Evolutionary conservation across 1,140 invertebrate genomes (phyloP).

Genomic region (Drosophila littoralis): DNA sequence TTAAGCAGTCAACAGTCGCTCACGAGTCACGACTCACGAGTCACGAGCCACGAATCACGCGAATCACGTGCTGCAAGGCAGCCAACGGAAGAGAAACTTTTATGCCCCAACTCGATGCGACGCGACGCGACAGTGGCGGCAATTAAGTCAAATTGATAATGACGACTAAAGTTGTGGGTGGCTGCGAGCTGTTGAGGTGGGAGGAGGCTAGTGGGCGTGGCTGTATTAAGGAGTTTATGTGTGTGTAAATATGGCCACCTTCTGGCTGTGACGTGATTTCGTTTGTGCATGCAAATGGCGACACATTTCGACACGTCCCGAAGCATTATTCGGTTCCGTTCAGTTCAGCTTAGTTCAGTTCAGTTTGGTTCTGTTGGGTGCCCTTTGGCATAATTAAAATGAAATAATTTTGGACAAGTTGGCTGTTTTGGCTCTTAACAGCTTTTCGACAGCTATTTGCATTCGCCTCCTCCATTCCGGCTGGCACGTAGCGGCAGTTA

Average conservation of each 20-base stretch:
- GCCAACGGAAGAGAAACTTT: constrained; percentile 46
- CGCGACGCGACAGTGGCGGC: constrained; percentile 36
- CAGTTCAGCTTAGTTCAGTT: not conserved
- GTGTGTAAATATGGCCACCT: constrained; percentile 12
- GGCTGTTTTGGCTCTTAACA: constrained; percentile 53
- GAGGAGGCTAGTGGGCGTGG: constrained; percentile 3
- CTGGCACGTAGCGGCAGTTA: constrained; percentile 49
- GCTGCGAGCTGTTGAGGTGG: constrained; percentile 12
- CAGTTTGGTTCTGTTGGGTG: constrained; percentile 12
- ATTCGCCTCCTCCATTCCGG: constrained; percentile 24
- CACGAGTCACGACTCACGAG: constrained; percentile 33
- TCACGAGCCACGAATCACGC: not conserved
- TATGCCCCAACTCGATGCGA: constrained; percentile 6
- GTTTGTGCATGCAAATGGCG: constrained; percentile 73
- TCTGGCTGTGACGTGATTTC: constrained; percentile 68
- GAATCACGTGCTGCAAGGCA: too few species aligned
- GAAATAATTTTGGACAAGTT: constrained; percentile 81
- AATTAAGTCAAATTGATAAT: constrained; percentile 82
- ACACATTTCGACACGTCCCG: constrained; percentile 72
- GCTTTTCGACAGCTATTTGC: constrained; percentile 43
- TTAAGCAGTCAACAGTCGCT: constrained; percentile 55
- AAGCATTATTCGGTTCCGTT: constrained; percentile 20
- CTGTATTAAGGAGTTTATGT: too few species aligned
- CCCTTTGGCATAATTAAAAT: constrained; percentile 79
- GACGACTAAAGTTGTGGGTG: constrained; percentile 70